These are phyloP conservation scores for Macrotus californicus DNA, from an alignment of 2,113 vertebrate species.

Conservation along the genomic window DNA sequence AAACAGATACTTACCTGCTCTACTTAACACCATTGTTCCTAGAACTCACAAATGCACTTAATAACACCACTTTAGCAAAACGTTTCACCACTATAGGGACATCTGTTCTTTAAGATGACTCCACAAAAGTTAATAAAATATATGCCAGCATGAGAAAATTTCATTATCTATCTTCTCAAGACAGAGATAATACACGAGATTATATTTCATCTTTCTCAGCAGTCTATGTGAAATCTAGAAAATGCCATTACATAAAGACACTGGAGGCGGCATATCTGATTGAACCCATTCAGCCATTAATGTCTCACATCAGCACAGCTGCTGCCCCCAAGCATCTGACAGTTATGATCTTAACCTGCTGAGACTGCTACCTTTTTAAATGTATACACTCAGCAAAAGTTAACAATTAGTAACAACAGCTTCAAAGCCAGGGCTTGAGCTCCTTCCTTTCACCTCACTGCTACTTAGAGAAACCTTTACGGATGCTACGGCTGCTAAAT, in stretches of 20 bases:
- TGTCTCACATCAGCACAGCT: conserved; percentile 34
- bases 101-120: conserved; percentile 40
- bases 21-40: neutral
- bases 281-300: conserved; percentile 67
- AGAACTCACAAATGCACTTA: neutral
- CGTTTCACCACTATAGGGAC: conserved; percentile 7
- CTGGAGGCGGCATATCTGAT: conserved; percentile 56
- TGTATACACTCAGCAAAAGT: conserved; percentile 60
- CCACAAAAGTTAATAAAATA: conserved; percentile 60
- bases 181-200: conserved; percentile 63
- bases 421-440: conserved; percentile 58
- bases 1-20: conserved; percentile 11
- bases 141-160: conserved; percentile 61
- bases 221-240: conserved; percentile 65
- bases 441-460: neutral
- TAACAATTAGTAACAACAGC: conserved; percentile 64
- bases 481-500: conserved; percentile 15
- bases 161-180: conserved; percentile 64
- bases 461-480: neutral
- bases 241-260: conserved; percentile 65
- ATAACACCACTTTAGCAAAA: conserved; percentile 4
- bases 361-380: conserved; percentile 56
- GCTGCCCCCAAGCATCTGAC: conserved; percentile 60
- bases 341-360: conserved; percentile 61
- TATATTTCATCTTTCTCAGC: conserved; percentile 71